Percentiles rank a stretch among this genome's conserved stretches.
phyloP scores from a whole-genome alignment of 2,888 invertebrate genomes.

The Ectemnius cavifrons region DNA sequence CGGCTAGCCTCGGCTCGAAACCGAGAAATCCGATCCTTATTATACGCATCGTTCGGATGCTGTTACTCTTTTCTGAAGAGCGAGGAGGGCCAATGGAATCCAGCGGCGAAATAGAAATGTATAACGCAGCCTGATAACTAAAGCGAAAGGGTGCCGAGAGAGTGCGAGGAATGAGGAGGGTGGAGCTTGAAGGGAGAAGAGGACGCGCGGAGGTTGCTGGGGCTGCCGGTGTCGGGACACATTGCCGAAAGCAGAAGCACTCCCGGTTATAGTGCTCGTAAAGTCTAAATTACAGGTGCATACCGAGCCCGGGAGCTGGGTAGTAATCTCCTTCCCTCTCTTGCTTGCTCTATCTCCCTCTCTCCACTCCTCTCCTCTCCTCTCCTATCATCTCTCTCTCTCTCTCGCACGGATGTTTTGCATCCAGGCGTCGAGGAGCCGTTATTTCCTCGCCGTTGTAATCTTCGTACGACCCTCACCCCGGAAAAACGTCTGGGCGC shows the following conservation, averaged over 20 bases:
- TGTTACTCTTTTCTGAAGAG: constrained; percentile 4
- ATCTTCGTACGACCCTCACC: constrained; percentile 28
- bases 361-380: no score
- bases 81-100: constrained; percentile 47
- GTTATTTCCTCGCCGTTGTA: constrained; percentile 33
- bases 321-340: constrained; percentile 14
- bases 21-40: constrained; percentile 35
- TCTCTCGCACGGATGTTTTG: constrained; percentile 22
- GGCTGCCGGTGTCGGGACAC: constrained; percentile 25
- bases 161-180: background rate
- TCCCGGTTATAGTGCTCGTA: constrained; percentile 55
- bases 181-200: background rate
- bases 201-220: background rate
- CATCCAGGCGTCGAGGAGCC: constrained; percentile 30
- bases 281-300: constrained; percentile 57
- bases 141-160: constrained; percentile 19
- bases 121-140: constrained; percentile 39
- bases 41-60: constrained; percentile 8
- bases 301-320: constrained; percentile 22
- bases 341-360: no score
- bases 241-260: constrained; percentile 51
- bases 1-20: background rate
- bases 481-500: constrained; percentile 25
- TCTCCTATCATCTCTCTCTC: background rate
- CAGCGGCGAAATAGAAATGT: constrained; percentile 53